These are phyloP conservation scores for Brachionus koreanus DNA, from an alignment of 1,140 invertebrate genomes.

Conservation along the genomic window DNA sequence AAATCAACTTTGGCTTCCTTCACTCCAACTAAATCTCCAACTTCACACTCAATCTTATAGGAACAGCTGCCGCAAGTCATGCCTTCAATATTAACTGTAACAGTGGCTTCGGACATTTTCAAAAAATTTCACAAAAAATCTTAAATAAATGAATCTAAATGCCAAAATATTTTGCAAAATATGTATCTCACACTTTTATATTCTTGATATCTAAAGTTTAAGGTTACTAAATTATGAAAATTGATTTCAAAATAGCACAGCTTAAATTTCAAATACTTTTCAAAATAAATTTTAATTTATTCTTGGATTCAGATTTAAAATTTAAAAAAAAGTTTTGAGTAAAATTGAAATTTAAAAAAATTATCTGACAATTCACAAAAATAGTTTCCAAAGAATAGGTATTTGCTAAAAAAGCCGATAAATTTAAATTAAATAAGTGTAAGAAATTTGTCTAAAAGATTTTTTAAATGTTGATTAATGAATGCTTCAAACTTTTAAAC, in stretches of 20 bases:
- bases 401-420: too few species aligned
- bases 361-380: too few species aligned
- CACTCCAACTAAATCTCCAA: conserved; percentile 34
- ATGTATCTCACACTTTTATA: not conserved
- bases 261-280: not conserved
- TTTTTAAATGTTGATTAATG: too few species aligned
- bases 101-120: conserved; percentile 32
- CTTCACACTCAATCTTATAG: conserved; percentile 42
- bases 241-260: not conserved
- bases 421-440: too few species aligned
- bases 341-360: too few species aligned
- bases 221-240: conserved; percentile 18
- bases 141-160: not conserved
- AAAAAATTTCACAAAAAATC: not conserved
- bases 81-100: conserved; percentile 11
- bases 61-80: conserved; percentile 31
- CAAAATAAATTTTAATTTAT: not conserved
- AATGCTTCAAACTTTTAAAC: too few species aligned
- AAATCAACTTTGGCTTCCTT: conserved; percentile 40
- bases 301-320: not conserved
- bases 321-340: too few species aligned
- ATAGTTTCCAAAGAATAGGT: too few species aligned
- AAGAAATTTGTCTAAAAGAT: too few species aligned
- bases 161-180: not conserved
- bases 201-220: not conserved